These are phyloP conservation scores for Mus spretus DNA, from an alignment of 2,797 vertebrate species.

Conservation along the genomic window DNA sequence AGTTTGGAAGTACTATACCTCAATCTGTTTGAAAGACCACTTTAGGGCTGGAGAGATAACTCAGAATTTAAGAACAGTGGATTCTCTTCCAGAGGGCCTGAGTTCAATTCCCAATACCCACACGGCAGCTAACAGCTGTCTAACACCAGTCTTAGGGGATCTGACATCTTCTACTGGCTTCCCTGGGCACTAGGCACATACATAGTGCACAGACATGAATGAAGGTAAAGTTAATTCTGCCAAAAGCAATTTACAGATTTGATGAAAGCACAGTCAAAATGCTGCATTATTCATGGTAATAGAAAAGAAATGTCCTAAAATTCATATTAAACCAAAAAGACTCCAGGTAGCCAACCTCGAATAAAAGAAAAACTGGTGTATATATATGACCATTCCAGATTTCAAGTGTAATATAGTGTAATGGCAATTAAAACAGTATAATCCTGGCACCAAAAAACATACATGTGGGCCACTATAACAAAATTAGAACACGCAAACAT, in stretches of 20 bases:
- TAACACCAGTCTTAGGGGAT: background rate
- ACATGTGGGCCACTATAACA: background rate
- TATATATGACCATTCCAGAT: too few relatives aligned
- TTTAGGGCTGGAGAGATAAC: background rate
- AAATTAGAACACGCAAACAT: background rate
- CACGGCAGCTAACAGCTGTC: background rate
- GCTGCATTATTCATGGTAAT: background rate
- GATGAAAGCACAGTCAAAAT: background rate
- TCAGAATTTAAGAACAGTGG: background rate
- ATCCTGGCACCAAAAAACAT: background rate
- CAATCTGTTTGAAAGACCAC: background rate
- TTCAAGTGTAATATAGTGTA: background rate
- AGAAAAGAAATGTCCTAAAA: background rate
- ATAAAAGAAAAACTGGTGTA: background rate
- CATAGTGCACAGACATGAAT: background rate
- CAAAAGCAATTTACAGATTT: background rate
- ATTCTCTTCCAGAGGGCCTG: background rate
- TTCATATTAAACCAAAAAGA: background rate
- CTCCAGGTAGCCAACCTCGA: background rate
- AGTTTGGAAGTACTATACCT: too few relatives aligned
- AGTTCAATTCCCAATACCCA: background rate
- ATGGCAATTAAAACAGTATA: background rate
- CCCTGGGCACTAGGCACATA: background rate
- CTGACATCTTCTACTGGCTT: background rate
- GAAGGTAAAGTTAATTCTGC: background rate